Evolutionary conservation across 1,140 invertebrate species (phyloP).

Genomic region (Drosophila setifemur): DNA sequence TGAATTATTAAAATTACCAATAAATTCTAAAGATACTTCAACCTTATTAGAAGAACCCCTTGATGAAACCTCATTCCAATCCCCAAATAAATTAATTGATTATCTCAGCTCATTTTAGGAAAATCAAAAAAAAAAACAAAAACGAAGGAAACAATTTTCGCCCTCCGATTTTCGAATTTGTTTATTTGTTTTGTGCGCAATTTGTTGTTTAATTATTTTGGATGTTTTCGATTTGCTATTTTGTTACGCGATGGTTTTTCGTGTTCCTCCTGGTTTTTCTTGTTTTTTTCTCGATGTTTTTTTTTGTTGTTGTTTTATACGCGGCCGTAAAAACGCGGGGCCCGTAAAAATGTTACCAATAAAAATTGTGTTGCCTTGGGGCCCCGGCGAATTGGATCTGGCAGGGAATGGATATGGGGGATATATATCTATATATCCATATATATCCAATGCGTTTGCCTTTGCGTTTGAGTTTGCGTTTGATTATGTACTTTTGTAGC

Average conservation of each 20-base stretch:
- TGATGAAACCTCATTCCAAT: neutral
- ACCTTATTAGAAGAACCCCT: no score
- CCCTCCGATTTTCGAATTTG: conserved; percentile 10
- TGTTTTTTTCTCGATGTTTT: conserved; percentile 18
- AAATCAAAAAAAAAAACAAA: neutral
- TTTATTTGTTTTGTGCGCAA: conserved; percentile 56
- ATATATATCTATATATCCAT: conserved; percentile 20
- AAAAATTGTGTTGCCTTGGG: conserved; percentile 50
- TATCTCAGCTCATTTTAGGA: conserved; percentile 8
- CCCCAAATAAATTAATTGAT: conserved; percentile 22
- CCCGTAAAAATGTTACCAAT: conserved; percentile 71
- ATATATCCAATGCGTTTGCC: no score
- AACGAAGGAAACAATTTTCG: no score
- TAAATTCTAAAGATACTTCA: no score
- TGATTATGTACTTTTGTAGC: conserved; percentile 11
- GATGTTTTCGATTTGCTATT: conserved; percentile 60
- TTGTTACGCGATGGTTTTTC: conserved; percentile 41
- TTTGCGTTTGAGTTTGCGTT: no score
- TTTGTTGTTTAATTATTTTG: conserved; percentile 59
- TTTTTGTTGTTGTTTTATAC: conserved; percentile 42
- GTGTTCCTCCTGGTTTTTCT: conserved; percentile 16
- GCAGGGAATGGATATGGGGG: neutral
- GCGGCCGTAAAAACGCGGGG: conserved; percentile 58
- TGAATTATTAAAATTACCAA: no score
- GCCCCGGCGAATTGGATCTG: conserved; percentile 11